Evolutionary conservation across 1,140 invertebrate species (phyloP).

Genomic region (Schlechtendalia chinensis): DNA sequence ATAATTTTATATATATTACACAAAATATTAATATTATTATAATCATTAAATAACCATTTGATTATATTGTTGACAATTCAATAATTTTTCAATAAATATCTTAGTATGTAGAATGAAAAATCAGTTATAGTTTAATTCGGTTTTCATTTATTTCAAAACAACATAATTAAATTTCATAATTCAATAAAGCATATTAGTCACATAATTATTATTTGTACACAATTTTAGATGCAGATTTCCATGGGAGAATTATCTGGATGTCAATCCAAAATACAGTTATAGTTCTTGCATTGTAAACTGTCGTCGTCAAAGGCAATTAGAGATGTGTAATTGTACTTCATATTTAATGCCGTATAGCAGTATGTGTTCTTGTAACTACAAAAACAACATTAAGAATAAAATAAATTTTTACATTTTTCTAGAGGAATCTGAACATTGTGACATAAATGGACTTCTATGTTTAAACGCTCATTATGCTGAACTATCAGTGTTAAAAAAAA

Average conservation of each 20-base stretch:
- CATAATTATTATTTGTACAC: background rate
- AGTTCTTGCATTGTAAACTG: constrained; percentile 69
- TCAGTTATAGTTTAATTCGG: background rate
- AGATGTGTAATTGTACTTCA: constrained; percentile 66
- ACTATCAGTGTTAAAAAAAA: constrained; percentile 63
- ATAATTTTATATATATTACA: too few relatives aligned
- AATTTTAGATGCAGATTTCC: constrained; percentile 64
- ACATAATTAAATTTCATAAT: background rate
- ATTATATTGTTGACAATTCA: background rate
- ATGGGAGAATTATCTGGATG: constrained; percentile 64
- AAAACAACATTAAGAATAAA: background rate
- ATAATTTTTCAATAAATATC: background rate
- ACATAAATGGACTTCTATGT: constrained; percentile 63
- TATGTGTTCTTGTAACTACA: constrained; percentile 50
- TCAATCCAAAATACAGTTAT: constrained; percentile 66
- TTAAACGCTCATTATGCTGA: constrained; percentile 63
- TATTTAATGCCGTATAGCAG: constrained; percentile 65
- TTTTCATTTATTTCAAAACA: constrained; percentile 1
- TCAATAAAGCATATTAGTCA: background rate
- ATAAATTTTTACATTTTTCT: background rate
- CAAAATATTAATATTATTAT: too few relatives aligned
- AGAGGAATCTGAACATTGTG: constrained; percentile 58
- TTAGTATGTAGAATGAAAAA: background rate
- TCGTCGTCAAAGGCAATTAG: constrained; percentile 63
- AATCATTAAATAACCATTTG: background rate